Evolutionary conservation across 2,113 vertebrate species (phyloP).

Genomic region (Calcarius ornatus): DNA sequence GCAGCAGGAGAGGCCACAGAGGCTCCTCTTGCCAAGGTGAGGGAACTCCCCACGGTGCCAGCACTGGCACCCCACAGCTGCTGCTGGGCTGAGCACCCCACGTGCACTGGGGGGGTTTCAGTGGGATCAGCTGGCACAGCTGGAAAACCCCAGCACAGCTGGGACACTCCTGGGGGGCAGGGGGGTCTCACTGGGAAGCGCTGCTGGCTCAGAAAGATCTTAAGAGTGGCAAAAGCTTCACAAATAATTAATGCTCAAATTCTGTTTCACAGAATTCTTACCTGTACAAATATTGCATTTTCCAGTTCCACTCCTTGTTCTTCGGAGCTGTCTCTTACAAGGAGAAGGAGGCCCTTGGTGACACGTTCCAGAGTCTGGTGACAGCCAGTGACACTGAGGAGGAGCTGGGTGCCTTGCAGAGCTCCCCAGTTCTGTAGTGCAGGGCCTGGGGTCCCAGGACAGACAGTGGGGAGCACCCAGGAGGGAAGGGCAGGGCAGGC

Average conservation of each 20-base stretch:
- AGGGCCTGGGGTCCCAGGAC: fast-evolving
- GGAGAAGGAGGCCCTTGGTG: background rate
- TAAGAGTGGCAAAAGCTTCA: background rate
- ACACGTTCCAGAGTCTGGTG: slow-evolving; percentile 68
- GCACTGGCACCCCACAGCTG: background rate
- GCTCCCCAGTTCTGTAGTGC: slow-evolving; percentile 9
- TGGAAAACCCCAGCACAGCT: background rate
- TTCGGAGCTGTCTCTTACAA: slow-evolving; percentile 81
- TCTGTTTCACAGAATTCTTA: background rate
- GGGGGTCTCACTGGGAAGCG: fast-evolving
- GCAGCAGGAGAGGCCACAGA: background rate
- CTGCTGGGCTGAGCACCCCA: fast-evolving
- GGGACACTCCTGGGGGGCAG: background rate
- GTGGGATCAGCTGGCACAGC: background rate
- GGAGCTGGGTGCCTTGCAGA: background rate
- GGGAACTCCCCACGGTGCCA: background rate
- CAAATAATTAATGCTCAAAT: background rate
- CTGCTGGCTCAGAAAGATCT: background rate
- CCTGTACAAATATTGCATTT: background rate
- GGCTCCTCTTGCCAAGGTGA: slow-evolving; percentile 41
- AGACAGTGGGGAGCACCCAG: fast-evolving
- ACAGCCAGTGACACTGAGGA: slow-evolving; percentile 82
- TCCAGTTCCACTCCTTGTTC: slow-evolving; percentile 84
- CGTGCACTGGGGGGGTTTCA: fast-evolving
- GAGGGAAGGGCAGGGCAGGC: background rate